Evolutionary conservation across 2,797 vertebrate genomes (phyloP).

Genomic region (Halcyon leucocephala): DNA sequence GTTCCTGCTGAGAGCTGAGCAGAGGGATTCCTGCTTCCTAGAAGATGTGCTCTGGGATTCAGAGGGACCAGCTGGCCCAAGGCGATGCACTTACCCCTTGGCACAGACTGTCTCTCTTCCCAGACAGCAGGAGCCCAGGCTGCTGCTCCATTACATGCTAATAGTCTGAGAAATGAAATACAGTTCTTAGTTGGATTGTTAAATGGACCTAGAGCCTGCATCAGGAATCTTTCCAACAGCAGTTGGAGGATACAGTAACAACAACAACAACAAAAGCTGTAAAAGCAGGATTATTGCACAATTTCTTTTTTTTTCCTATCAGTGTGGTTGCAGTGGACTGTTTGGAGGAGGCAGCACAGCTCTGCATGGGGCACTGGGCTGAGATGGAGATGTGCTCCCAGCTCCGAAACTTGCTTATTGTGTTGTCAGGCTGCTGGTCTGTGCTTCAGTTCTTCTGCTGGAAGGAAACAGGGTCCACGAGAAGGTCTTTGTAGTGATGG

Average conservation of each 20-base stretch:
- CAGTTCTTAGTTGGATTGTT: constrained; percentile 55
- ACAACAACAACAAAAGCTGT: background rate
- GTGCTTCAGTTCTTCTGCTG: background rate
- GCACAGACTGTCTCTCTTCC: background rate
- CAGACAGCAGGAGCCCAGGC: background rate
- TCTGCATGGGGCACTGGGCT: background rate
- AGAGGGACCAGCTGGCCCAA: background rate
- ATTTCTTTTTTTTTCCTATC: background rate
- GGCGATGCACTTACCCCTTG: background rate
- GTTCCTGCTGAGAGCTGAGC: background rate
- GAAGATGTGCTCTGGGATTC: background rate
- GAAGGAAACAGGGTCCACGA: background rate
- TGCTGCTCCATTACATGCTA: constrained; percentile 1
- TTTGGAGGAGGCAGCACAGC: background rate
- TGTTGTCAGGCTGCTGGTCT: background rate
- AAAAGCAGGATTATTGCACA: background rate
- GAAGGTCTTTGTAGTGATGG: background rate
- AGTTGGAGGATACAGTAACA: background rate
- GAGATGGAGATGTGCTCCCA: background rate
- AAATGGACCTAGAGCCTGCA: constrained; percentile 45
- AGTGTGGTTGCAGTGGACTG: background rate
- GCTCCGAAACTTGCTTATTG: background rate
- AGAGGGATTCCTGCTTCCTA: background rate
- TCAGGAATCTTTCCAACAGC: constrained; percentile 14
- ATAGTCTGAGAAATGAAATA: constrained; percentile 41